phyloP scores from a whole-genome alignment of 2,797 vertebrate species.

The Salarias fasciatus region DNA sequence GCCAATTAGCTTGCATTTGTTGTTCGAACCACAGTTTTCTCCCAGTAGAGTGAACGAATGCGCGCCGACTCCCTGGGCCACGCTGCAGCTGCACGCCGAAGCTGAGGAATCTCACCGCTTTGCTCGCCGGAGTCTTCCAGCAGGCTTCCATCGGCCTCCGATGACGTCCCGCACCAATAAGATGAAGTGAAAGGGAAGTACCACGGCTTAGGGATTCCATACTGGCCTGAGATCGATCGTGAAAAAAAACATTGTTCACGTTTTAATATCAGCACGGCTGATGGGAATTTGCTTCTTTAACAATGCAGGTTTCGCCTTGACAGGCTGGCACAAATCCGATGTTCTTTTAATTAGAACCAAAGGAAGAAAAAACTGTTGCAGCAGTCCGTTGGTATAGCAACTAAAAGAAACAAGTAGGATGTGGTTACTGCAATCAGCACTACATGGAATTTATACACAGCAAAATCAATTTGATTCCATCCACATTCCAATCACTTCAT shows the following conservation, averaged over 20 bases:
- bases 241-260: slow-evolving; percentile 38
- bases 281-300: slow-evolving; percentile 24
- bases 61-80: background rate
- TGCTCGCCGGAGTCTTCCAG: slow-evolving; percentile 69
- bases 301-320: slow-evolving; percentile 28
- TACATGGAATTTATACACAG: too few species aligned
- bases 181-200: slow-evolving; percentile 93
- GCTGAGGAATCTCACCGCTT: slow-evolving; percentile 67
- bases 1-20: slow-evolving; percentile 45
- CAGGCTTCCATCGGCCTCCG: slow-evolving; percentile 48
- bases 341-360: slow-evolving; percentile 49
- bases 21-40: slow-evolving; percentile 19
- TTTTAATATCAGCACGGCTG: slow-evolving; percentile 45
- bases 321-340: slow-evolving; percentile 32
- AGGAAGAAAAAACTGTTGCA: slow-evolving; percentile 34
- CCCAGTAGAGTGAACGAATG: slow-evolving; percentile 9
- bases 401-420: too few species aligned
- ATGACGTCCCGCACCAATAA: slow-evolving; percentile 89
- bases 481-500: too few species aligned
- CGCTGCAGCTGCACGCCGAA: background rate
- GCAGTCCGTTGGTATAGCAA: slow-evolving; percentile 1
- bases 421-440: too few species aligned
- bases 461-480: too few species aligned
- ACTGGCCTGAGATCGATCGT: slow-evolving; percentile 89
- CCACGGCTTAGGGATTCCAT: slow-evolving; percentile 94